Percentiles rank a stretch among this genome's conserved stretches.
phyloP scores from a whole-genome alignment of 2,113 vertebrate species.

The Cettia cetti region DNA sequence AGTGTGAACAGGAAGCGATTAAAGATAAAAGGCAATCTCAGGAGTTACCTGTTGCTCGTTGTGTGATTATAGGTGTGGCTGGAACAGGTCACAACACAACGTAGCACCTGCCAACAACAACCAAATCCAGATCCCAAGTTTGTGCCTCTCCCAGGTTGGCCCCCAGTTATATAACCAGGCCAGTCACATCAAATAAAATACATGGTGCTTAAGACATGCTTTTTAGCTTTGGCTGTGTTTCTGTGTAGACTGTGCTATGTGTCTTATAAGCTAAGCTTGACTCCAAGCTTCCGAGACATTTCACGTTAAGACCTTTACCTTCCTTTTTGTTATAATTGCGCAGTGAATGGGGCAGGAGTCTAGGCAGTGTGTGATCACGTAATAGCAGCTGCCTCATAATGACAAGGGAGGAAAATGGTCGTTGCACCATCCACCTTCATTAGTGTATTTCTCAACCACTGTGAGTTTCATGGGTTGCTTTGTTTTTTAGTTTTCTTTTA shows the following conservation, averaged over 20 bases:
- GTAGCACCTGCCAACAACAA: neutral
- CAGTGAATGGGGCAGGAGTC: neutral
- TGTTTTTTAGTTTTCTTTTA: neutral
- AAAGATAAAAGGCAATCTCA: constrained; percentile 59
- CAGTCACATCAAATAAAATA: neutral
- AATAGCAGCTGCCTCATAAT: neutral
- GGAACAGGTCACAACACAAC: constrained; percentile 50
- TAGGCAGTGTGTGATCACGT: neutral
- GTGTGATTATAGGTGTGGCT: constrained; percentile 52
- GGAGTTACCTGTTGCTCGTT: constrained; percentile 30
- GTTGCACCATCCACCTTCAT: constrained; percentile 20
- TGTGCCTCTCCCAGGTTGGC: neutral
- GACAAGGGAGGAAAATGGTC: neutral
- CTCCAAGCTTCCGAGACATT: neutral
- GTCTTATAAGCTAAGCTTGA: neutral
- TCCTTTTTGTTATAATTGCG: neutral
- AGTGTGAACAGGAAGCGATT: constrained; percentile 58
- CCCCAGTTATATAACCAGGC: neutral
- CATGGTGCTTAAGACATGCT: neutral
- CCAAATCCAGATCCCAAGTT: neutral
- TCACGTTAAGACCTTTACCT: neutral
- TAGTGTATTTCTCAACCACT: constrained; percentile 33
- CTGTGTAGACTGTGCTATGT: neutral
- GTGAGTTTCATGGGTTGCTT: neutral
- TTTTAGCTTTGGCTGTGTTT: neutral